These are phyloP conservation scores for Hypomecis atomaria DNA, from an alignment of 2,888 invertebrate species.

Conservation along the genomic window DNA sequence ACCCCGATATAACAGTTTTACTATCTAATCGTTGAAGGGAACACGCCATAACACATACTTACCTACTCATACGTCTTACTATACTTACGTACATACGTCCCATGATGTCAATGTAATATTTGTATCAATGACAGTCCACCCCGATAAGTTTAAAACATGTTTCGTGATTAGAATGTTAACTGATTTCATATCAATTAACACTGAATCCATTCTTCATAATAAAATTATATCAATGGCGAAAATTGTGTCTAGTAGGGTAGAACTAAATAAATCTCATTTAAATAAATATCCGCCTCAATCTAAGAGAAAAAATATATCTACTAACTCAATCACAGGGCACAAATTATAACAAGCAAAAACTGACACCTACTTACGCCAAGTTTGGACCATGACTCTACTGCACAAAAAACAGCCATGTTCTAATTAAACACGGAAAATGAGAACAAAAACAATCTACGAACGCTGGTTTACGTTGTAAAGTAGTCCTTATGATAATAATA, in stretches of 20 bases:
- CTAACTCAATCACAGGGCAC: slow-evolving; percentile 23
- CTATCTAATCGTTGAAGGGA: slow-evolving; percentile 10
- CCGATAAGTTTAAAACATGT: too few relatives aligned
- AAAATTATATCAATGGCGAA: neutral
- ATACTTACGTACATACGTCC: too few relatives aligned
- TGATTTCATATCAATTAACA: too few relatives aligned
- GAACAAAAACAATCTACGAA: slow-evolving; percentile 17
- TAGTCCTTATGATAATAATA: slow-evolving; percentile 24
- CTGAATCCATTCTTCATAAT: neutral
- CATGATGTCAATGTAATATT: too few relatives aligned
- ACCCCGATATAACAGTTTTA: neutral
- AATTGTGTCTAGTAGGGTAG: neutral
- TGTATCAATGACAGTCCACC: too few relatives aligned
- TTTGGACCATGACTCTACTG: slow-evolving; percentile 36
- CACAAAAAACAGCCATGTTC: slow-evolving; percentile 39
- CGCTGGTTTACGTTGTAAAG: slow-evolving; percentile 22
- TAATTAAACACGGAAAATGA: slow-evolving; percentile 34
- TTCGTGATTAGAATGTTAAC: too few relatives aligned
- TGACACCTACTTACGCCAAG: slow-evolving; percentile 35
- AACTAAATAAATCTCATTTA: slow-evolving; percentile 13
- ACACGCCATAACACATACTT: slow-evolving; percentile 5
- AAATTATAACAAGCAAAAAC: slow-evolving; percentile 33
- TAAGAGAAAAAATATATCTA: neutral
- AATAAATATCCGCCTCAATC: slow-evolving; percentile 19
- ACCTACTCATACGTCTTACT: too few relatives aligned